Base-by-base conservation (phyloP, 2,888 invertebrate genomes). In the Hydriomena furcata region DNA sequence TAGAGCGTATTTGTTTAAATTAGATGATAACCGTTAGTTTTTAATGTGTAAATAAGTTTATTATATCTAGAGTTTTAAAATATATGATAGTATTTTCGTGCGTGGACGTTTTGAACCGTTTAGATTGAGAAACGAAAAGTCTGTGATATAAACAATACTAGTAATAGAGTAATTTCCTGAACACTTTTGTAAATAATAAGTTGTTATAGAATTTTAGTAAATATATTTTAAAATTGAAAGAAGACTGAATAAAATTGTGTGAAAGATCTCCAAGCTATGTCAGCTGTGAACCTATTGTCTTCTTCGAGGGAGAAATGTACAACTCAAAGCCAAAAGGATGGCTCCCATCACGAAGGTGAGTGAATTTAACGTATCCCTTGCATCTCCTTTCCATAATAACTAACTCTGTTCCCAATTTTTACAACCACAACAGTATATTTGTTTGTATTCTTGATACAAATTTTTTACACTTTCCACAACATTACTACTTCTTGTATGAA, bases 81-180 rank as follows among this genome's bases (percentile, higher is more conserved):
- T 90, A 90, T 84, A 61, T 84, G 85, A 82, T 84, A 86, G 83
- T 88, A 88, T 90, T 86, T 89, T 88, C 82, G 84, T 88, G 88
- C 84, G 90, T 90, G 91, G 90, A 89, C 88, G 88, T 91, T 91
- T 91, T 91, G 82, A 88, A 86, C 84, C 90, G 86, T 91, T 89
- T 90, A 89, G 90, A 52, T 90, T 91, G 87, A 88, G 89, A 91
- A 91, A 91, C 90, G 91, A 91, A 91, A 90, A 90, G 91, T 91
- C 91, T 91, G 91, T 91, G 91, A 91, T 91, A 91, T 91, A 91
- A 91, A 91, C 91, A 90, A 87, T 89, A 89, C 81, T 90, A 89
- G 79, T 84, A 82, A 81, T 90, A 90, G 80, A 80, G 73, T 86
- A 87, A 83, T 86, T 87, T 86, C 82, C 82, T 84, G 81, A 84